These are phyloP conservation scores for Ivindomyrus marchei DNA, from an alignment of 2,113 vertebrate species.

Conservation along the genomic window DNA sequence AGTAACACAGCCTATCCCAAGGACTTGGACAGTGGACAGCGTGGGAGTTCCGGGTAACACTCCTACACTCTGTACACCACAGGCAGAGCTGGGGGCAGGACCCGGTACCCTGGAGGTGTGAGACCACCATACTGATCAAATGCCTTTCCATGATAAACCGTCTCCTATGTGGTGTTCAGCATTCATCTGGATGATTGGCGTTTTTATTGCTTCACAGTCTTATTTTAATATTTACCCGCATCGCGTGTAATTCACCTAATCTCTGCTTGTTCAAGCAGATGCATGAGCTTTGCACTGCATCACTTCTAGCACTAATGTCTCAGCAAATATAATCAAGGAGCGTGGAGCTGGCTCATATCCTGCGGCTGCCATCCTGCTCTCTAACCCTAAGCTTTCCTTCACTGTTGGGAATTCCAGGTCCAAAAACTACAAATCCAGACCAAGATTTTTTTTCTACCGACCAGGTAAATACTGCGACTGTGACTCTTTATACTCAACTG, in stretches of 20 bases:
- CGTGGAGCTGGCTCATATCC: neutral
- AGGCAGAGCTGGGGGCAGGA: no score
- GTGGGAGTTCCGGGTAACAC: no score
- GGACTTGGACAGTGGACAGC: no score
- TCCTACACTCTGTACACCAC: no score
- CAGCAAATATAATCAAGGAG: neutral
- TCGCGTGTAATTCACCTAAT: neutral
- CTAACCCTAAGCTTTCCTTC: neutral
- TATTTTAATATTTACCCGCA: neutral
- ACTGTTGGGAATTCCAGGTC: no score
- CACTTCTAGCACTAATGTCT: neutral
- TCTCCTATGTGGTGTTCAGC: neutral
- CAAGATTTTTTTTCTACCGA: no score
- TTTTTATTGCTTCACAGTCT: neutral
- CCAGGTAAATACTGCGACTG: no score
- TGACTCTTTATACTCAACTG: no score
- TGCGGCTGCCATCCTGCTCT: neutral
- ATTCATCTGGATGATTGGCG: neutral
- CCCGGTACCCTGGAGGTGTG: no score
- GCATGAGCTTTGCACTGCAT: neutral
- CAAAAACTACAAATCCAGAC: no score
- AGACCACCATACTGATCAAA: no score
- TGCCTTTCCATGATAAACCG: neutral
- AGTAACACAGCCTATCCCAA: neutral
- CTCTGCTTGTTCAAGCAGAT: neutral